These are phyloP conservation scores for Oreochromis spilurus DNA, from an alignment of 2,113 vertebrate genomes.

Conservation along the genomic window DNA sequence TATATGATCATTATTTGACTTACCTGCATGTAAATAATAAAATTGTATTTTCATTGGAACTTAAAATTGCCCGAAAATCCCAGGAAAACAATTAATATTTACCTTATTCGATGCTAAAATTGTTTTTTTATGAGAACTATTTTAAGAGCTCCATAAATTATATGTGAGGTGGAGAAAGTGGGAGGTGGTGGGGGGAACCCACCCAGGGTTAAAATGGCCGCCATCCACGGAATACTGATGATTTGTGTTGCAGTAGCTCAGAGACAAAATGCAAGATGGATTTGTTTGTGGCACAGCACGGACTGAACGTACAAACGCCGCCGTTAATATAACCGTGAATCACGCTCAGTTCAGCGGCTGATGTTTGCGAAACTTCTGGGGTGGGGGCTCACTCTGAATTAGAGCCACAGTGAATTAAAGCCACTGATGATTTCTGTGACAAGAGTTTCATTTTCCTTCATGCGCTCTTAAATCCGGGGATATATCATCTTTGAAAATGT, in stretches of 20 bases:
- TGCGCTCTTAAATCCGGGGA: constrained; percentile 30
- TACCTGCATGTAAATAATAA: neutral
- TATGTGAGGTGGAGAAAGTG: neutral
- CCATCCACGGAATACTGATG: constrained; percentile 33
- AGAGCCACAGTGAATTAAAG: neutral
- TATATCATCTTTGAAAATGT: constrained; percentile 50
- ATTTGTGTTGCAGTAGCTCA: constrained; percentile 14
- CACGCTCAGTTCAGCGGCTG: neutral
- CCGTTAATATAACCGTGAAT: neutral
- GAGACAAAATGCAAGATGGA: neutral
- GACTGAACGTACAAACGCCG: neutral
- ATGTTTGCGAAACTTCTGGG: neutral
- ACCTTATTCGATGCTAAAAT: neutral
- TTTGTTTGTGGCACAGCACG: neutral
- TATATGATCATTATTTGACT: neutral
- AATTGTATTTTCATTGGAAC: neutral
- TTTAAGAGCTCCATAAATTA: neutral
- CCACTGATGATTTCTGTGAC: constrained; percentile 15
- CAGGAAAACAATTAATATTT: neutral
- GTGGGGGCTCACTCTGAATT: neutral
- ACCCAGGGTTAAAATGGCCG: constrained; percentile 66
- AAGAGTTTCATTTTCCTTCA: constrained; percentile 25
- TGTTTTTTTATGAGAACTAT: neutral
- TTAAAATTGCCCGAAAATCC: neutral
- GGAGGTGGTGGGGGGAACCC: neutral